Evolutionary conservation across 2,113 vertebrate genomes (phyloP).

Genomic region (Carassius carassius): DNA sequence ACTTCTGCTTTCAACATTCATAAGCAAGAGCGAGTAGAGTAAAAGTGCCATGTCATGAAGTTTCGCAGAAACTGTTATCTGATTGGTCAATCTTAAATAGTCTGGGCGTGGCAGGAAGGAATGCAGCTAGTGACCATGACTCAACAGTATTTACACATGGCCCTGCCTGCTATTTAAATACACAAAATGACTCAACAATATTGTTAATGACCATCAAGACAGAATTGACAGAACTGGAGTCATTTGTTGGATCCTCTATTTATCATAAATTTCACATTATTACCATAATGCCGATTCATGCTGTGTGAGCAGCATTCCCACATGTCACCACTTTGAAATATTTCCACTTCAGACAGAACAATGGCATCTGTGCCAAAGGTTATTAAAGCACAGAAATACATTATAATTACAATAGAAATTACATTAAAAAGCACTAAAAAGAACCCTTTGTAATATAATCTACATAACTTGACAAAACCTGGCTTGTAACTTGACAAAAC

Average conservation of each 20-base stretch:
- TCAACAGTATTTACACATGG: constrained; percentile 60
- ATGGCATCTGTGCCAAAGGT: background rate
- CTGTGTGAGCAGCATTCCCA: background rate
- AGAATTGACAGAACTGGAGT: background rate
- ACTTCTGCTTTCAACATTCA: background rate
- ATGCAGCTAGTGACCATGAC: constrained; percentile 58
- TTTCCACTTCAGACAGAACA: background rate
- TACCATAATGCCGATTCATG: background rate
- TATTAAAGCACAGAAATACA: background rate
- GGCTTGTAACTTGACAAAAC: background rate
- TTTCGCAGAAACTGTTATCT: background rate
- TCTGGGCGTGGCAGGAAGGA: constrained; percentile 21
- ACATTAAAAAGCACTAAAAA: background rate
- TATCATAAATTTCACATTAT: background rate
- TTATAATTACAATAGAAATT: background rate
- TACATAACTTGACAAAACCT: background rate
- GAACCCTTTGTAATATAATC: background rate
- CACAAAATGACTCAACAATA: constrained; percentile 2
- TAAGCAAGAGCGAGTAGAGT: background rate
- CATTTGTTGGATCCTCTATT: background rate
- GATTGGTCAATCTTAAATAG: constrained; percentile 38
- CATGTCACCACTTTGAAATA: background rate
- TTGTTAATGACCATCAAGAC: background rate
- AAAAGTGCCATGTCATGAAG: constrained; percentile 43
- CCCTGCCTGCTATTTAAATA: background rate